Evolutionary conservation across 23 tunicate species (phyloP).

Genomic region (Diplosoma virens): DNA sequence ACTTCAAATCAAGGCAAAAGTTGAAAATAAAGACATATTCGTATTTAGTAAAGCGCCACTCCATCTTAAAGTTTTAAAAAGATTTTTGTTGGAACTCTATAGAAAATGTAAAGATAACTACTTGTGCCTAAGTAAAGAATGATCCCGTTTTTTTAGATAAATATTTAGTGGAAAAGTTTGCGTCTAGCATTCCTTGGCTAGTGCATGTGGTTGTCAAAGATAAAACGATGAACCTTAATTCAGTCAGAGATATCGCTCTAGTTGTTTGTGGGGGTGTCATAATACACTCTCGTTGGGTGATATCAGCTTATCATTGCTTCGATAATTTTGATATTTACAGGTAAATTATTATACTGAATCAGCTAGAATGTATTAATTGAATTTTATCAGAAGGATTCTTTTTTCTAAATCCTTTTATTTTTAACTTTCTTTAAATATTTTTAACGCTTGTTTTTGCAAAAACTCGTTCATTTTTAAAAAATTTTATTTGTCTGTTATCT

Average conservation of each 20-base stretch:
- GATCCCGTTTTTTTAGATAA: no score
- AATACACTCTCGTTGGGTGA: slow-evolving; percentile 43
- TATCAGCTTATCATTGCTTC: slow-evolving; percentile 65
- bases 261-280: slow-evolving; percentile 62
- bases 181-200: slow-evolving; percentile 32
- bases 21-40: no score
- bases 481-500: no score
- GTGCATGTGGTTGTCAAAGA: slow-evolving; percentile 15
- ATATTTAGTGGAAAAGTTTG: background rate
- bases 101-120: no score
- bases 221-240: background rate
- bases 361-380: background rate
- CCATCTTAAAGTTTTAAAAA: no score
- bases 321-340: background rate
- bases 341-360: background rate
- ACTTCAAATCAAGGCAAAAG: no score
- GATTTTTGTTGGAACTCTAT: no score
- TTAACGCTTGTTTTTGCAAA: background rate
- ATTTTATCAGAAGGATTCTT: background rate
- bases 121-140: no score
- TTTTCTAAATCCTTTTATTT: background rate
- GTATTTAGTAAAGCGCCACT: no score
- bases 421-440: background rate
- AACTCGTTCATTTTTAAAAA: no score
- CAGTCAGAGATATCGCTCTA: background rate